Percentiles rank a stretch among this genome's conserved stretches.
Evolutionary conservation across 2,113 vertebrate genomes (phyloP).

Genomic region (Aldabrachelys gigantea): DNA sequence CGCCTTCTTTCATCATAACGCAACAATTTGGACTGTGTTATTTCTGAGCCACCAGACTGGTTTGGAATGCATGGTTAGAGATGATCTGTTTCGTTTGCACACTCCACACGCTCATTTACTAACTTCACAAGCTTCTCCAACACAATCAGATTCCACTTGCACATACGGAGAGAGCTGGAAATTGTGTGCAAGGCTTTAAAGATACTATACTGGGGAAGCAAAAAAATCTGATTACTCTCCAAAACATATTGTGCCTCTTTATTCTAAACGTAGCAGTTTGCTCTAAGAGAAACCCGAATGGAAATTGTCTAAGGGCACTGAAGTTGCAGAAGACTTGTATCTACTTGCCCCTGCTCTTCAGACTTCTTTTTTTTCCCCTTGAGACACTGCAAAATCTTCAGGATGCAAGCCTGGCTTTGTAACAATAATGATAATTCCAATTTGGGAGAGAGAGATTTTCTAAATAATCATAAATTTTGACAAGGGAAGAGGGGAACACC

Average conservation of each 20-base stretch:
- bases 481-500: neutral
- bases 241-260: accelerated
- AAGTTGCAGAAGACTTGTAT: neutral
- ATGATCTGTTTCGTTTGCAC: neutral
- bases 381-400: neutral
- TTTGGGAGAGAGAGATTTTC: accelerated
- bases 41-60: neutral
- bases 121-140: neutral
- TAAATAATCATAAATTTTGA: neutral
- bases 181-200: neutral
- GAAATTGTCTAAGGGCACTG: neutral
- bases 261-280: neutral
- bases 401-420: neutral
- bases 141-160: neutral
- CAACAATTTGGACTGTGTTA: neutral
- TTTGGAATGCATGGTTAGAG: neutral
- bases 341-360: neutral
- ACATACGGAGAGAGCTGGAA: neutral
- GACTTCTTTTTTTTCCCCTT: neutral
- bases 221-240: neutral
- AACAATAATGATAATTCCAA: neutral
- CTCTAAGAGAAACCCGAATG: accelerated
- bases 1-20: neutral
- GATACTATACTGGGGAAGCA: accelerated
- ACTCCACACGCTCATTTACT: neutral